Base-by-base conservation (phyloP, 2,797 vertebrate genomes). In the Tolypeutes matacus region DNA sequence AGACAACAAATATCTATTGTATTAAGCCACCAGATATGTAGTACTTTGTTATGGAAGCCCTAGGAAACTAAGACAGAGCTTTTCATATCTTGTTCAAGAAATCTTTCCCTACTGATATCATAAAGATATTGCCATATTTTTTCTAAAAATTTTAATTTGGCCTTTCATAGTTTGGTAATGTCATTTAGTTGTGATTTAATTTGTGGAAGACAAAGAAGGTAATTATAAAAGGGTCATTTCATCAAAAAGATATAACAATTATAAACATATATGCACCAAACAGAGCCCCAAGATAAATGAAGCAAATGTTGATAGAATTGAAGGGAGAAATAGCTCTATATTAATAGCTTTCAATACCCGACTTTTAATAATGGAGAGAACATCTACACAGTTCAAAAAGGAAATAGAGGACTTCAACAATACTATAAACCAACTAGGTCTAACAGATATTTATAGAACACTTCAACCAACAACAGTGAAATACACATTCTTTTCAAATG, bases 61-160 rank as follows among this genome's bases (percentile, higher is more conserved):
- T 64, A 34, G 60, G 13, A 75, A 85, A 13, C 31, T 36, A n/a
- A 53, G 34, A 62, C 0, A 85, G 31, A 56, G 17, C 29, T 69
- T 81, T 72, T 46, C 53, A 51, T 49, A 34, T 7, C 12, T 49
- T 29, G 8, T 29, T 80, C 15, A 58, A 64, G 60, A 86, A 69
- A 46, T 76, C 17, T 69, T 51, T 67, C 46, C 8, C 15, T 76
- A 85, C 31, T 17, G 9, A 64, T 25, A 53, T 73, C 25, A 53
- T 29, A 31, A 14, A 72, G 42, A 49, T 25, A 76, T 42, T 17
- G 31, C 7, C 10, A 64, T 25, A n/a, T 20, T 76, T 91, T 89
- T 86, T 23, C n/a, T 60, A 60, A 88, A 84, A 88, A 3, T 7
- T 89, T 95, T 85, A n/a, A 23, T 60, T 65, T 89, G 39, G 7